Conservation (phyloP, 2,113 vertebrate species). For the Gymnarchus niloticus region DNA sequence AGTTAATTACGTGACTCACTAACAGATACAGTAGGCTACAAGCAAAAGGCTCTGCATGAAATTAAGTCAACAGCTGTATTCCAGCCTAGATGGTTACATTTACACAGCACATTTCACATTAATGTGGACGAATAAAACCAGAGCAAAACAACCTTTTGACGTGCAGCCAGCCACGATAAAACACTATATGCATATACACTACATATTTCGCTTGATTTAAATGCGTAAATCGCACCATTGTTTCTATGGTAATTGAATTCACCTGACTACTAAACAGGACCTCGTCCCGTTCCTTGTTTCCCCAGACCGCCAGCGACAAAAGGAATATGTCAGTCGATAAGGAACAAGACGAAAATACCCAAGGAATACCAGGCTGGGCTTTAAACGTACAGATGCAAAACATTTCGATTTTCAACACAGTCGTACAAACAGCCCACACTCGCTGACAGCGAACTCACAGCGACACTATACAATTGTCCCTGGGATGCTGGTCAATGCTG, state of each 20-base stretch:
- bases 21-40: slow-evolving; percentile 15
- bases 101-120: not conserved
- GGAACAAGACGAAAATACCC: not conserved
- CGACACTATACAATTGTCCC: not conserved
- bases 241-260: not conserved
- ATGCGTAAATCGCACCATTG: not conserved
- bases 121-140: not conserved
- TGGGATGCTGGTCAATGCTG: not conserved
- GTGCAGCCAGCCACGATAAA: not conserved
- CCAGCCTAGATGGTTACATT: not conserved
- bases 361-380: not conserved
- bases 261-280: not conserved
- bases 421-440: not conserved
- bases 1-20: slow-evolving; percentile 22
- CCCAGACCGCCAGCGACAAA: not conserved
- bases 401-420: not conserved
- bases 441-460: not conserved
- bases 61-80: slow-evolving; percentile 14
- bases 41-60: slow-evolving; percentile 3
- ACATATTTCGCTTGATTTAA: not conserved
- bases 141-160: not conserved
- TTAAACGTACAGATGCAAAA: not conserved
- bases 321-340: not conserved
- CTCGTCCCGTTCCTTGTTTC: not conserved
- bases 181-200: not conserved